These are phyloP conservation scores for Leucoraja erinaceus DNA, from an alignment of 2,113 vertebrate species.

Conservation along the genomic window DNA sequence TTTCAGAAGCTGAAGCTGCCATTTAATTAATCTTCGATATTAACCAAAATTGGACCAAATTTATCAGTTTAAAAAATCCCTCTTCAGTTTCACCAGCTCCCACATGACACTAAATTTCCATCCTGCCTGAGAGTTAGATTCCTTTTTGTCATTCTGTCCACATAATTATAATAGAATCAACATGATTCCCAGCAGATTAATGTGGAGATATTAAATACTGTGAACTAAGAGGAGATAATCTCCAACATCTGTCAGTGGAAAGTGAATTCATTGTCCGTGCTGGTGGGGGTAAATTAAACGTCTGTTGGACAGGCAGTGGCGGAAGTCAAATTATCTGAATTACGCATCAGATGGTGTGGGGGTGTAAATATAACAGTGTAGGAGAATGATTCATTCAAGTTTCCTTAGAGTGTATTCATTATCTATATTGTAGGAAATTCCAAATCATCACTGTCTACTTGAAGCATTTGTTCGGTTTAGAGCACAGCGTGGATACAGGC, in stretches of 20 bases:
- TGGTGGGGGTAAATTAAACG: neutral
- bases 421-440: neutral
- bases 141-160: neutral
- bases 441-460: neutral
- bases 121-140: neutral
- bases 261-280: neutral
- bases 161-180: neutral
- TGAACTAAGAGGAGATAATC: neutral
- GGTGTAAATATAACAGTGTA: neutral
- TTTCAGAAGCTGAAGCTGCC: neutral
- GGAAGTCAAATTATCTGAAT: conserved; percentile 7
- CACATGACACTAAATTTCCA: neutral
- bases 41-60: neutral
- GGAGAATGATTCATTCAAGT: neutral
- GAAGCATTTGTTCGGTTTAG: neutral
- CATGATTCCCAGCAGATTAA: neutral
- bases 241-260: neutral
- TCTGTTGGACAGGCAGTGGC: neutral
- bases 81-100: neutral
- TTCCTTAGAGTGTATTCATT: neutral
- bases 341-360: neutral
- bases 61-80: neutral
- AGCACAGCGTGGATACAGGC: no score
- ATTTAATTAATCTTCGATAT: neutral
- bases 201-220: neutral